Evolutionary conservation across 2,113 vertebrate species (phyloP).

Genomic region (Anguilla japonica): DNA sequence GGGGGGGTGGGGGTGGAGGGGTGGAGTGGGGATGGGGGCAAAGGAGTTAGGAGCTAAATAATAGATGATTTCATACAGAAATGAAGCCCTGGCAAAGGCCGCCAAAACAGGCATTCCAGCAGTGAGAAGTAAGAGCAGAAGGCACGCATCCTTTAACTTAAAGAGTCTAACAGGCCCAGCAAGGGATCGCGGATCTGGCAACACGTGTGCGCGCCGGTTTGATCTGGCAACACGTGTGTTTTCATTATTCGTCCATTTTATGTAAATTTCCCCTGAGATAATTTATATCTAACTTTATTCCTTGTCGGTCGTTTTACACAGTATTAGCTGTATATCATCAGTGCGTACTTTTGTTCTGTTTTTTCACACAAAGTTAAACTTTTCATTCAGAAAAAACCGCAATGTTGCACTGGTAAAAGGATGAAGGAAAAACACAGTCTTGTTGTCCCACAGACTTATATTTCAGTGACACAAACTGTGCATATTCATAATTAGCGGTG

Average conservation of each 20-base stretch:
- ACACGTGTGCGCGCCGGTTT: conserved; percentile 26
- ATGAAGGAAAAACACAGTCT: too few relatives aligned
- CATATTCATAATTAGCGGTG: not conserved
- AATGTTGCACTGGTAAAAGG: too few relatives aligned
- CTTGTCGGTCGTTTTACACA: too few relatives aligned
- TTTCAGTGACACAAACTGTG: too few relatives aligned
- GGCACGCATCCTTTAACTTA: conserved; percentile 45
- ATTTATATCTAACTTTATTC: too few relatives aligned
- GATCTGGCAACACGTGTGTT: conserved; percentile 42
- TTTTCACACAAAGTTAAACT: too few relatives aligned
- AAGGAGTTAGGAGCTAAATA: conserved; percentile 69
- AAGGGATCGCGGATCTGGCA: not conserved
- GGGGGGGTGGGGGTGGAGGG: not conserved
- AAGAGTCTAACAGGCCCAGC: conserved; percentile 35
- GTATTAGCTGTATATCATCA: too few relatives aligned
- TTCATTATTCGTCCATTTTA: not conserved
- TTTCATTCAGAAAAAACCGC: too few relatives aligned
- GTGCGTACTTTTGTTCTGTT: too few relatives aligned
- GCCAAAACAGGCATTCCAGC: conserved; percentile 56
- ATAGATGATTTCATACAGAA: conserved; percentile 72
- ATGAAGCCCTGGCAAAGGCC: conserved; percentile 51
- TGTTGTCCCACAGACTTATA: too few relatives aligned
- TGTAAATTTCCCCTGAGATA: too few relatives aligned
- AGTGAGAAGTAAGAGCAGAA: conserved; percentile 49
- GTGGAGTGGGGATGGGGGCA: conserved; percentile 34